Evolutionary conservation across 2,113 vertebrate species (phyloP), one percentile per base, ranked within the genome.

Genomic region (Ceyx margarethae): DNA sequence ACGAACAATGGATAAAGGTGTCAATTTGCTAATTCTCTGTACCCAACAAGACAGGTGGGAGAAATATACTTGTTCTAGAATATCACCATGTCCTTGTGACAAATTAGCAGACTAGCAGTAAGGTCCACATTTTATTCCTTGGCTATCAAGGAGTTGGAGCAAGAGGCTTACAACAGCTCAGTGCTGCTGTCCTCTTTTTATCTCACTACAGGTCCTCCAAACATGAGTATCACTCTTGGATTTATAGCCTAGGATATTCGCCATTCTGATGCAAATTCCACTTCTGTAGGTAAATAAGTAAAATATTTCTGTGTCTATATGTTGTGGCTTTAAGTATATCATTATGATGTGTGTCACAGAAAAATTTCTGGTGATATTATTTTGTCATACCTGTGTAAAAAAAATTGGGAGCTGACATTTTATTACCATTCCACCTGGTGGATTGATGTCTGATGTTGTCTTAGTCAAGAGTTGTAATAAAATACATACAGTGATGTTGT

Each of bases 401-500:
- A 50, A 50, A 22, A 23, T 23, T 23, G 48, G 48, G 48, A 50
- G 22, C 48, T 50, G 48, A 50, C 48, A 50, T 22, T 50, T 50
- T 50, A 50, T 50, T 50, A 23, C 21, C 48, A 50, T 50, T 50
- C 48, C 48, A 50, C 12, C 6, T 50, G 48, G 48, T 50, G 22
- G 48, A 50, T 50, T 23, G 48, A 11, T 50, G 21, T 50, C 48
- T 50, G 23, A 23, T 50, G 11, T 50, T 23, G 22, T 50, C 48
- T 50, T 22, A 50, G 48, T 50, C 1, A 78, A 56, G 58, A 72
- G 56, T 4, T 50, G 1, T 48, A 60, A 23, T 48, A 37, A 46
- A 0, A 4, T 57, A 33, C 7, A 35, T 51, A 45, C 4, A 40
- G 57, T 37, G 25, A 0, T 60, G 2, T 3, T 82, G 22, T 33